phyloP scores from a whole-genome alignment of 1,140 invertebrate species.

The Drosophila baimaii region DNA sequence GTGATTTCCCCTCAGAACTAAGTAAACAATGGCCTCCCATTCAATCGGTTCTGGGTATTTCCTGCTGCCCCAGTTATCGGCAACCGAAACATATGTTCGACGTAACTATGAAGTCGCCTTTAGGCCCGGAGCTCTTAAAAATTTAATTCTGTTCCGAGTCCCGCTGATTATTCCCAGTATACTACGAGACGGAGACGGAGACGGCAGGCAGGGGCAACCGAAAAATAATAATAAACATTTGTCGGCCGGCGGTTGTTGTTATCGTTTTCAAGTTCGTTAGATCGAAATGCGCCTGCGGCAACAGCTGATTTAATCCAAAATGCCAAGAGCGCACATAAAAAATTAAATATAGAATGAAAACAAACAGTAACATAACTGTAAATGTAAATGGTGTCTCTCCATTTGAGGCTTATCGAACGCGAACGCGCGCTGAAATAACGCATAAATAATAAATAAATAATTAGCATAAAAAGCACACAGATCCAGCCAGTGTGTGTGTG shows the following conservation, averaged over 20 bases:
- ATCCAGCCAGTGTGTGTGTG: slow-evolving; percentile 11
- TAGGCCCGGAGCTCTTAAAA: not conserved
- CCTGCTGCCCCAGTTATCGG: slow-evolving; percentile 46
- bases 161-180: slow-evolving; percentile 12
- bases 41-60: slow-evolving; percentile 23
- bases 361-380: slow-evolving; percentile 64
- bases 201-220: slow-evolving; percentile 1
- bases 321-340: slow-evolving; percentile 35
- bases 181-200: slow-evolving; percentile 11
- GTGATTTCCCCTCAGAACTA: not conserved
- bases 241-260: slow-evolving; percentile 25
- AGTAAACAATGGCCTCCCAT: slow-evolving; percentile 15
- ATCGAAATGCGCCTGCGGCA: slow-evolving; percentile 49
- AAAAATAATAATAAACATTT: slow-evolving; percentile 44
- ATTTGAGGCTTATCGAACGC: slow-evolving; percentile 77
- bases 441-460: slow-evolving; percentile 83
- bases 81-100: slow-evolving; percentile 21
- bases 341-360: slow-evolving; percentile 32
- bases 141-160: not conserved
- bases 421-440: slow-evolving; percentile 77
- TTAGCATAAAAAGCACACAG: slow-evolving; percentile 61
- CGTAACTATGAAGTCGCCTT: not conserved
- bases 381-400: slow-evolving; percentile 77
- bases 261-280: slow-evolving; percentile 75
- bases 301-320: slow-evolving; percentile 63